These are phyloP conservation scores for Phrynocephalus versicolor DNA, from an alignment of 2,113 vertebrate genomes.

Conservation along the genomic window DNA sequence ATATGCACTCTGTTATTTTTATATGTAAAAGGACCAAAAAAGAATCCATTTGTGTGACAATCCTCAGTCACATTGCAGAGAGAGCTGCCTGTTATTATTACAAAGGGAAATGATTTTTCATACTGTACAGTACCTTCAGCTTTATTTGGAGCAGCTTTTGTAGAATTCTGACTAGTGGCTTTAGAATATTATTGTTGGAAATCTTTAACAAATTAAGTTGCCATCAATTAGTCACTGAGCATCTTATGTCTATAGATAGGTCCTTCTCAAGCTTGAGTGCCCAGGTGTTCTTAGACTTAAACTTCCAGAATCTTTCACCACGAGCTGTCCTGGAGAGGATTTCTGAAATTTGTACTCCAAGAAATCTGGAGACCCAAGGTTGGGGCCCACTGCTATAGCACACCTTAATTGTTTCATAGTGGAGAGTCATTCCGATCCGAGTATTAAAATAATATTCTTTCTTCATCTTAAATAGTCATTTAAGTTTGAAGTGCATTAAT, in stretches of 20 bases:
- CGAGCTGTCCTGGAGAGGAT: too few relatives aligned
- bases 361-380: too few relatives aligned
- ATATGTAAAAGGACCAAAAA: slow-evolving; percentile 64
- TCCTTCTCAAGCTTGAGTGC: too few relatives aligned
- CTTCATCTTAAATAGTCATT: neutral
- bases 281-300: too few relatives aligned
- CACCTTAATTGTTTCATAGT: neutral
- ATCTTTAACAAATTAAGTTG: slow-evolving; percentile 28
- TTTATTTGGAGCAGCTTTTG: slow-evolving; percentile 27
- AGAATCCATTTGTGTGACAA: slow-evolving; percentile 68
- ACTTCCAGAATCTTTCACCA: too few relatives aligned
- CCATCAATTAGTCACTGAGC: neutral
- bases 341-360: too few relatives aligned
- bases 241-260: neutral
- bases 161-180: neutral
- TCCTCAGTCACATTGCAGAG: slow-evolving; percentile 60
- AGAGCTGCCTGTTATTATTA: slow-evolving; percentile 53
- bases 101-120: slow-evolving; percentile 47
- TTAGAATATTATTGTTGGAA: slow-evolving; percentile 54
- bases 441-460: neutral
- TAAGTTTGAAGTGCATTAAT: neutral
- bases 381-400: too few relatives aligned
- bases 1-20: slow-evolving; percentile 65
- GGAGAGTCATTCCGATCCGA: neutral
- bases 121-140: slow-evolving; percentile 27